Base-by-base conservation (phyloP, 2,113 vertebrate species). In the Bostrychus sinensis region DNA sequence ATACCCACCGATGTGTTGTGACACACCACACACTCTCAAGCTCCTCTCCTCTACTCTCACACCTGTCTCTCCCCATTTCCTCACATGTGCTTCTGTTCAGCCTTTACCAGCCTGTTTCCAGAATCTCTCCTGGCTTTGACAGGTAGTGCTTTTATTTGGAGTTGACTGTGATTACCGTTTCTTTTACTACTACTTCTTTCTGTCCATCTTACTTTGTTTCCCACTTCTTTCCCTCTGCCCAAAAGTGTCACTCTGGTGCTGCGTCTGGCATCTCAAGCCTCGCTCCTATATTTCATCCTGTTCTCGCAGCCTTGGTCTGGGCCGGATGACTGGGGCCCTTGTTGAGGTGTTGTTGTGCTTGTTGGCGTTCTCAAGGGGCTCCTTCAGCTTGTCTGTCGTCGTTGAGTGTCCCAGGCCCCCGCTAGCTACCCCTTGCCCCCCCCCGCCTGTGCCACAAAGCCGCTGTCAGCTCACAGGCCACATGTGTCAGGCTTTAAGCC, bases 311-410 rank as follows among this genome's bases (percentile, higher is more conserved):
- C 56, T 6, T 2, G 39, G 70, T 81, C 66, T 12, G 17, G 8
- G 10, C 62, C 78, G 62, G 70, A 86, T 86, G 89, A 89, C 86
- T 88, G 72, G 70, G 64, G 66, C 67, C 88, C 86, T 89, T 90
- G 89, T 90, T 85, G 65, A 84, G 85, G 85, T 87, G 81, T 85
- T 89, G 85, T 87, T 82, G 82, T 80, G 76, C 61, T 78, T 75
- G 73, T 78, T 84, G 80, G 84, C 80, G 75, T 89, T 86, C 86
- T 90, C 86, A 87, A 91, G 89, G 83, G 88, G 81, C 82, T 83
- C 90, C 87, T 90, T 87, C 77, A 87, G 79, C 82, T 60, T 83
- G 82, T 87, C 87, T 89, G 75, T 80, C 77, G 77, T 88, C 63
- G 20, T 68, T 73, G 77, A 90, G 88, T 90, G 85, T 84, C 79